A percentile compares a stretch with the other conserved stretches of the same genome.
Evolutionary conservation across 2,888 invertebrate species (phyloP).

Genomic region (Eilema depressum): DNA sequence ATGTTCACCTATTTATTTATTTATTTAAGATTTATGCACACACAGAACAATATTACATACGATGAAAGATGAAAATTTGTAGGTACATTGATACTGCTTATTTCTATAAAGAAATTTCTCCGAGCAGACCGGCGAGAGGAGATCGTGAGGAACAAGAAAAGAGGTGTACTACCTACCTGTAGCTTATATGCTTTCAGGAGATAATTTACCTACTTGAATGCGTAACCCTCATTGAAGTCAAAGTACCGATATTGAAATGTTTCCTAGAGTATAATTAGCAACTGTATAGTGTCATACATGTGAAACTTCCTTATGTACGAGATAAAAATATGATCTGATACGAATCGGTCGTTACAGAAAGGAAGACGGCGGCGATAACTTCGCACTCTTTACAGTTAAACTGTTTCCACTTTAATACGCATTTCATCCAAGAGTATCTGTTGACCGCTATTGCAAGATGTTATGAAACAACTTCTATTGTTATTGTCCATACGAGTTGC

Average conservation of each 20-base stretch:
- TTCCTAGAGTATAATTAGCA: constrained; percentile 20
- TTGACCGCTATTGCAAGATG: constrained; percentile 51
- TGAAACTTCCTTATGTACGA: constrained; percentile 28
- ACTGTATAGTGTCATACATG: constrained; percentile 20
- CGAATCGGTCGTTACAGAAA: constrained; percentile 39
- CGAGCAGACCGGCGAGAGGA: too few relatives aligned
- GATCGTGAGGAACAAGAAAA: too few relatives aligned
- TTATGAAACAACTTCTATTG: constrained; percentile 33
- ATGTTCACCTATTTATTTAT: too few relatives aligned
- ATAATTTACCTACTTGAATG: not conserved
- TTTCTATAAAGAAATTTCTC: too few relatives aligned
- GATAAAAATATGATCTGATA: constrained; percentile 40
- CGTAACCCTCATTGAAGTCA: not conserved
- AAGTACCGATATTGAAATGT: constrained; percentile 2
- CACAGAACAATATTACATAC: too few relatives aligned
- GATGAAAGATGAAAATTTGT: too few relatives aligned
- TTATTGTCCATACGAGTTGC: constrained; percentile 9
- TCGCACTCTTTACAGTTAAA: constrained; percentile 35
- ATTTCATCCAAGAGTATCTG: constrained; percentile 46
- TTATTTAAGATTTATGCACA: too few relatives aligned
- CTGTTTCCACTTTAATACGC: constrained; percentile 55
- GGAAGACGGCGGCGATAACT: constrained; percentile 44
- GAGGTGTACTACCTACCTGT: too few relatives aligned
- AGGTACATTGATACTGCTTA: too few relatives aligned
- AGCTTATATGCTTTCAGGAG: too few relatives aligned